Conservation (phyloP, 1,140 invertebrate genomes). For the Sipha flava region DNA sequence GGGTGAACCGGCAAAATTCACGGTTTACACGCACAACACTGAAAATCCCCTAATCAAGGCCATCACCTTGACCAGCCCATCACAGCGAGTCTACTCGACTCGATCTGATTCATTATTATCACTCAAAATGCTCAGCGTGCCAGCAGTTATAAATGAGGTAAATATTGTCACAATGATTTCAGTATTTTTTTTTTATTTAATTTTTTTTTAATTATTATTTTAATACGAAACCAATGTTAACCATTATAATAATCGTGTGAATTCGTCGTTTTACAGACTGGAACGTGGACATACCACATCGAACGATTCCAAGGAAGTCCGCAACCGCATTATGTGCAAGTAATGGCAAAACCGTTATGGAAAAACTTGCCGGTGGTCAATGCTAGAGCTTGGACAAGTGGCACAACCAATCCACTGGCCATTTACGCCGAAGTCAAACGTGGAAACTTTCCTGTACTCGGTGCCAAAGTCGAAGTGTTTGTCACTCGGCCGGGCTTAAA, state of each 20-base stretch:
- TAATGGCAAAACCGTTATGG: conserved; percentile 46
- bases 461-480: conserved; percentile 48
- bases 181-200: not conserved
- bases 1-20: conserved; percentile 46
- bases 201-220: no score
- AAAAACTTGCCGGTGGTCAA: conserved; percentile 42
- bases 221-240: no score
- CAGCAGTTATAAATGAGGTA: conserved; percentile 49
- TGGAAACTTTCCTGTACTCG: conserved; percentile 47
- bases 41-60: conserved; percentile 46
- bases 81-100: conserved; percentile 43
- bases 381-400: conserved; percentile 44
- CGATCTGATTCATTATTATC: conserved; percentile 46
- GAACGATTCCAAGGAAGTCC: conserved; percentile 50
- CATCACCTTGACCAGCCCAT: conserved; percentile 46
- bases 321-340: conserved; percentile 51
- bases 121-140: conserved; percentile 48
- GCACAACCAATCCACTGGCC: conserved; percentile 43
- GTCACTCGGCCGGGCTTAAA: conserved; percentile 44
- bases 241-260: not conserved
- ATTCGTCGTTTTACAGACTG: conserved; percentile 43
- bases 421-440: conserved; percentile 49
- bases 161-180: conserved; percentile 12
- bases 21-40: conserved; percentile 46
- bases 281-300: conserved; percentile 52